A percentile compares a stretch with the other conserved stretches of the same genome.
Evolutionary conservation across 1,140 invertebrate genomes (phyloP).

Genomic region (Cecropterus lyciades): DNA sequence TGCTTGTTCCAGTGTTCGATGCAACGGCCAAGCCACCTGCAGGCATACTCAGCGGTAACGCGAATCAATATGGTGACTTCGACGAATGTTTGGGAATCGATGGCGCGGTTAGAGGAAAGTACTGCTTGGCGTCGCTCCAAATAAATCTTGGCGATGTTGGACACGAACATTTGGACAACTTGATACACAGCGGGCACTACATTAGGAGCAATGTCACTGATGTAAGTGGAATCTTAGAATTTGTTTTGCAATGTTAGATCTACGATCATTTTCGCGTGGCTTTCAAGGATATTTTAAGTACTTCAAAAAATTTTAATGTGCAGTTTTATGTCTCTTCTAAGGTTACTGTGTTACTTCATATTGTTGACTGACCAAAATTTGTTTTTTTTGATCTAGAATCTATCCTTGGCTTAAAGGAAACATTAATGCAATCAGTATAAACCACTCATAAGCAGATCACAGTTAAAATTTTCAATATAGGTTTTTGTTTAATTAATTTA

Average conservation of each 20-base stretch:
- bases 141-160: constrained; percentile 73
- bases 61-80: constrained; percentile 87
- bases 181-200: constrained; percentile 85
- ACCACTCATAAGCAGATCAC: no score
- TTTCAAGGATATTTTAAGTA: no score
- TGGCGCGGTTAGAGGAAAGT: constrained; percentile 83
- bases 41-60: constrained; percentile 86
- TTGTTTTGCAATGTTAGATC: background rate
- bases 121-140: constrained; percentile 86
- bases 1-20: constrained; percentile 86
- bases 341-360: no score
- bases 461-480: no score
- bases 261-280: background rate
- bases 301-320: no score
- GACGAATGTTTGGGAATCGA: constrained; percentile 85
- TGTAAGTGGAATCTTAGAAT: constrained; percentile 75
- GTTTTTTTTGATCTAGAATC: no score
- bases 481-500: no score
- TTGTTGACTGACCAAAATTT: no score
- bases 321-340: no score
- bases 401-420: no score
- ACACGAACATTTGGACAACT: constrained; percentile 76
- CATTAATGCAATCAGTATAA: no score
- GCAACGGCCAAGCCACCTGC: constrained; percentile 86
- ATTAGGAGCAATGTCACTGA: constrained; percentile 86